These are phyloP conservation scores for Echinops telfairi DNA, from an alignment of 2,113 vertebrate species.

Conservation along the genomic window DNA sequence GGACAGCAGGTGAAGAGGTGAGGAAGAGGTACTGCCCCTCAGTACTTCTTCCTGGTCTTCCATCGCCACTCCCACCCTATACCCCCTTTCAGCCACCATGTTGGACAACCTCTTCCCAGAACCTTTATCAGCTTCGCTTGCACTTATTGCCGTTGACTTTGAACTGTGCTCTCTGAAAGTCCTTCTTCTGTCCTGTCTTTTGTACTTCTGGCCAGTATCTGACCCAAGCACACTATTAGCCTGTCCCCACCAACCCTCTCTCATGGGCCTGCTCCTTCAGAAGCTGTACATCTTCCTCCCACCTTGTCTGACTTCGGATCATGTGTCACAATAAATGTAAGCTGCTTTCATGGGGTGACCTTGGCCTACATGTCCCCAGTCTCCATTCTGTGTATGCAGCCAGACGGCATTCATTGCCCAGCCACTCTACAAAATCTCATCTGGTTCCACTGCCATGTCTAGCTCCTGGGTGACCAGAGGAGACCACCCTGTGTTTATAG, in stretches of 20 bases:
- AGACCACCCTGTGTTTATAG: neutral
- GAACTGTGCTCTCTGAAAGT: neutral
- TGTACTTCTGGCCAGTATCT: too few relatives aligned
- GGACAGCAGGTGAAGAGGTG: neutral
- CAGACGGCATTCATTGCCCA: neutral
- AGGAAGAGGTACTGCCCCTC: too few relatives aligned
- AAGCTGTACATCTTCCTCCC: too few relatives aligned
- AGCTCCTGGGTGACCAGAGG: neutral
- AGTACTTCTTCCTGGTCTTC: too few relatives aligned
- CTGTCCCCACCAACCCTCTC: too few relatives aligned
- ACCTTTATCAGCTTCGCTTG: neutral
- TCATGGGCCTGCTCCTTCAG: too few relatives aligned
- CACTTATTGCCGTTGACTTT: neutral
- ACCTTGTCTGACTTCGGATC: too few relatives aligned
- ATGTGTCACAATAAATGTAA: too few relatives aligned
- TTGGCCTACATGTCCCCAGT: neutral
- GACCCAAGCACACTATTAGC: too few relatives aligned
- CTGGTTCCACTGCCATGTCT: neutral
- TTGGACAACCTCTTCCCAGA: neutral
- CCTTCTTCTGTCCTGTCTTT: neutral
- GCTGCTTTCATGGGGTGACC: too few relatives aligned
- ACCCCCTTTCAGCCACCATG: fast-evolving
- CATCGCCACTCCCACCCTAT: too few relatives aligned
- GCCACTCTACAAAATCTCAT: neutral
- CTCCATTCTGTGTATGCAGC: neutral